Percentiles rank a stretch among this genome's conserved stretches.
Conservation (phyloP, 2,888 invertebrate genomes). For the Psococerastis gibbosa region DNA sequence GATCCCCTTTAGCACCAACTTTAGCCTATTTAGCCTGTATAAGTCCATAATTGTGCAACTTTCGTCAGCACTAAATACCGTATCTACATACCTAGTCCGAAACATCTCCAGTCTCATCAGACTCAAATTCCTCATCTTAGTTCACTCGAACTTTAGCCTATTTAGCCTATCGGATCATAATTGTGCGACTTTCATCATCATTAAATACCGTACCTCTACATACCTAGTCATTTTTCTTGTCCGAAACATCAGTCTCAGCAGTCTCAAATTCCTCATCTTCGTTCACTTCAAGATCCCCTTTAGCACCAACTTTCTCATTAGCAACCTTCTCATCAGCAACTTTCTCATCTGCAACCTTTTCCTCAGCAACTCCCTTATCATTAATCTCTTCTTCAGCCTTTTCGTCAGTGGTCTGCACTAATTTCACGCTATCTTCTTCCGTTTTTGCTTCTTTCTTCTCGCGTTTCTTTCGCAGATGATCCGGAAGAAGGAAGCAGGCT, state of each 20-base stretch:
- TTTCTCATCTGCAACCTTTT: constrained; percentile 4
- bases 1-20: constrained; percentile 14
- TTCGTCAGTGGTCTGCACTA: constrained; percentile 23
- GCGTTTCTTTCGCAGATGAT: constrained; percentile 33
- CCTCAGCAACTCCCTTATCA: constrained; percentile 12
- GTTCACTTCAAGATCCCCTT: constrained; percentile 22
- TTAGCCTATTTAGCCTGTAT: constrained; percentile 15
- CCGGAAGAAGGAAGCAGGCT: constrained; percentile 43
- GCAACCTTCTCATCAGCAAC: constrained; percentile 13
- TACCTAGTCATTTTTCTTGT: constrained; percentile 20
- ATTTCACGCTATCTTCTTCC: constrained; percentile 22
- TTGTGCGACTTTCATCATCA: no score
- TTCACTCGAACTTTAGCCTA: no score
- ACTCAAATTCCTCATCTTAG: no score
- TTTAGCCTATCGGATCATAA: no score
- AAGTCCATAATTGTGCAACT: no score
- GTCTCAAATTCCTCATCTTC: constrained; percentile 27
- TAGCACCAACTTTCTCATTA: constrained; percentile 15
- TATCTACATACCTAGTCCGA: no score
- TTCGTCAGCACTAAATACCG: no score
- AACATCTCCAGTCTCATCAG: no score
- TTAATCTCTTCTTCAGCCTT: constrained; percentile 20
- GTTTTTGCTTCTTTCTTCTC: constrained; percentile 31
- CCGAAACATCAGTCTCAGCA: constrained; percentile 27
- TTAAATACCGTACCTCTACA: no score